Conservation (phyloP, 2,113 vertebrate species). For the Myrmophylax atrothorax region DNA sequence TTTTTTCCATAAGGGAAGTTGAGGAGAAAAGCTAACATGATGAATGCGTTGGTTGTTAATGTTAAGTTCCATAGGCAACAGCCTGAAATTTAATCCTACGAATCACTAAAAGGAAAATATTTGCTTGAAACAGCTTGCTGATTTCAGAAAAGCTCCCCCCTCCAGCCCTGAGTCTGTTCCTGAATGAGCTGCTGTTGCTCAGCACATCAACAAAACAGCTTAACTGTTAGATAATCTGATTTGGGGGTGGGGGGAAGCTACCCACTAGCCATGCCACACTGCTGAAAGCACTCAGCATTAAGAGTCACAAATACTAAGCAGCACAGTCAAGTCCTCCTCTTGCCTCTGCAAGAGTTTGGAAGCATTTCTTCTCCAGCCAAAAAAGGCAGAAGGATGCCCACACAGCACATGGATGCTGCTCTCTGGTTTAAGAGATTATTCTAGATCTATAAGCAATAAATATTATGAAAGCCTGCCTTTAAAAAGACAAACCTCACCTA, state of each 20-base stretch:
- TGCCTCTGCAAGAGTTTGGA: not conserved
- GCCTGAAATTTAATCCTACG: conserved; percentile 19
- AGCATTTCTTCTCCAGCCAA: not conserved
- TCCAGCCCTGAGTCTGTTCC: not conserved
- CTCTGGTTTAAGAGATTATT: not conserved
- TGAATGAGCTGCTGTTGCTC: conserved; percentile 8
- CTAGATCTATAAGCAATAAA: not conserved
- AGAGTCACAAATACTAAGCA: not conserved
- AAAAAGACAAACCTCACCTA: not conserved
- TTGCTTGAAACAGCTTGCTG: conserved; percentile 32
- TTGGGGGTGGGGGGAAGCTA: not conserved
- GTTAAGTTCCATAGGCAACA: conserved; percentile 7
- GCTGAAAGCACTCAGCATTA: conserved; percentile 8
- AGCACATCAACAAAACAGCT: conserved; percentile 46
- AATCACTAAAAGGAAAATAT: conserved; percentile 34
- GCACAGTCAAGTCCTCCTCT: not conserved
- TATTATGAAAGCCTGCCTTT: not conserved
- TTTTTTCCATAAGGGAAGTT: not conserved
- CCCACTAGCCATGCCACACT: not conserved
- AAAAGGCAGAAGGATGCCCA: conserved; percentile 7
- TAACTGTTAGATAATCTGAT: conserved; percentile 53
- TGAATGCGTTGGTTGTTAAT: not conserved
- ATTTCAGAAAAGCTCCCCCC: not conserved
- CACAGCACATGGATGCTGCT: not conserved
- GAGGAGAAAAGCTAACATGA: not conserved